Evolutionary conservation across 2,113 vertebrate genomes (phyloP), one percentile per base, ranked within the genome.

Genomic region (Ochotona curzoniae): DNA sequence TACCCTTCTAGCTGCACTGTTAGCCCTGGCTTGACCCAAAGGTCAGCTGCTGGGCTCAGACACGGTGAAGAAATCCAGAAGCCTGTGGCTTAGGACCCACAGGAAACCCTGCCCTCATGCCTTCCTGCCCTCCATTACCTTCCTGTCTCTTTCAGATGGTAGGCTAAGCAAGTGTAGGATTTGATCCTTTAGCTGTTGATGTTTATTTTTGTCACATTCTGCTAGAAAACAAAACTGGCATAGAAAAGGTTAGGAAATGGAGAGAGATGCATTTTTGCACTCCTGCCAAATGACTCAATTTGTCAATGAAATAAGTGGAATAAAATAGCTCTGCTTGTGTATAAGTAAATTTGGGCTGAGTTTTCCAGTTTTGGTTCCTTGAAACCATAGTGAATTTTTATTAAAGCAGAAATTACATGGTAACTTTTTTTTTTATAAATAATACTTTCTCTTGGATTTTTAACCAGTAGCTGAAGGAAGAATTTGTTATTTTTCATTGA

Each of bases 341-440:
- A 86, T 75, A 83, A 69, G 51, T 74, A 83, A 90, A 76, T 86
- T 92, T 47, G 12, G 74, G 61, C 63, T 80, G 51, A 9, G 4
- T 86, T 89, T 96, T 80, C 75, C 44, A 9, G 4, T 86, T 89
- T 96, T 80, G 61, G 44, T 87, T 69, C 78, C 63, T 81, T 67
- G 23, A 74, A 26, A 69, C 30, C 67, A 61, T 57, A 83, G n/a
- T 23, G 15, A 94, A 85, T 90, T 47, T 8, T 79, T 67, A 74
- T 64, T 85, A 79, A 35, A 86, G 57, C 21, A 69, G 17, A 6
- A 92, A 60, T 92, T 94, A 63, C 83, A 70, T 86, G 54, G 32
- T 61, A 82, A 88, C 92, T 47, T 83, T 66, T 71, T 78, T 86
- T 90, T 94, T 20, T 76, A 60, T 88, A 94, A 94, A 84, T 18